These are phyloP conservation scores for Scrobipalpa costella DNA, from an alignment of 2,888 invertebrate species.

Conservation along the genomic window DNA sequence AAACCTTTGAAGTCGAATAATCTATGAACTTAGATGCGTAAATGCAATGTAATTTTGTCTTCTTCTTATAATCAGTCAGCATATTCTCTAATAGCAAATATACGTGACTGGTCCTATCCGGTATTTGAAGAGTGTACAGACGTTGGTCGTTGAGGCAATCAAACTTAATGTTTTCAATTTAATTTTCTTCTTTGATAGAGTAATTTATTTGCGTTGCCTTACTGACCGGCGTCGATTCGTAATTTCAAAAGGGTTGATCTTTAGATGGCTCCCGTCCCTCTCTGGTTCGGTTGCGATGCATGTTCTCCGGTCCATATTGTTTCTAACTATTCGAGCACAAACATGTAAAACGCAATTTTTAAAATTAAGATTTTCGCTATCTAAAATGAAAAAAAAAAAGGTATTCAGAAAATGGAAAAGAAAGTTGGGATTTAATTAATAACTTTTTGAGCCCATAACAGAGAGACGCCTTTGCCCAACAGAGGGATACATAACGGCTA, in stretches of 20 bases:
- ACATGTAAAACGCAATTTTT: constrained; percentile 22
- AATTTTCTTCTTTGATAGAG: background rate
- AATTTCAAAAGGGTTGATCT: constrained; percentile 82
- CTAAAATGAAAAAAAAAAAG: no score
- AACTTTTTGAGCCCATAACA: no score
- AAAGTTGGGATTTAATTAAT: no score
- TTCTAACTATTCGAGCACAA: constrained; percentile 23
- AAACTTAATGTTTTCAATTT: background rate
- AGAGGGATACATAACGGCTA: no score
- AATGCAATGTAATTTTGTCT: background rate
- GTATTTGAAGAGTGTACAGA: constrained; percentile 21
- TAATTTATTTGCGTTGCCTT: constrained; percentile 53
- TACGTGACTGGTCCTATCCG: background rate
- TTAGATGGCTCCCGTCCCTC: constrained; percentile 61
- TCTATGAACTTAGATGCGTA: no score
- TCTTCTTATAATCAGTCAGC: background rate
- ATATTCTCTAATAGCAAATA: background rate
- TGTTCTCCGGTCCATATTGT: constrained; percentile 46
- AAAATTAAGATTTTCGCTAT: background rate
- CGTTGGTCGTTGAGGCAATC: constrained; percentile 33
- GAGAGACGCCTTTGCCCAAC: no score
- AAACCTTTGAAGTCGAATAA: no score
- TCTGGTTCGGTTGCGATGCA: constrained; percentile 70
- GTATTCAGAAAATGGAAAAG: no score
- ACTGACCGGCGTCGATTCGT: constrained; percentile 59